Conservation (phyloP, 2,797 vertebrate species). For the Lerista edwardsae region DNA sequence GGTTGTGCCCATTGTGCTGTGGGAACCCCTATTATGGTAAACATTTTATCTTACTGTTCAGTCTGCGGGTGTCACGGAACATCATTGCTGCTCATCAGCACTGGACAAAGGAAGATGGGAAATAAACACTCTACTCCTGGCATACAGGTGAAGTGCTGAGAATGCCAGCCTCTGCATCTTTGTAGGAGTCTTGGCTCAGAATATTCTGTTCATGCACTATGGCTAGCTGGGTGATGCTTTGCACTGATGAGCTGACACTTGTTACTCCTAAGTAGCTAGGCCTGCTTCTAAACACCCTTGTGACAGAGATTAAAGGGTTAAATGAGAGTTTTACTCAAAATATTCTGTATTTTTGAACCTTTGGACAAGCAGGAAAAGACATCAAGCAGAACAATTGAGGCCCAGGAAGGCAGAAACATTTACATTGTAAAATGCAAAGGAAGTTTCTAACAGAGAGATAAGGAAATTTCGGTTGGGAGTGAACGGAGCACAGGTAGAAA, state of each 20-base stretch:
- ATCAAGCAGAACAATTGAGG: no score
- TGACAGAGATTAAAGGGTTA: no score
- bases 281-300: neutral
- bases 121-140: neutral
- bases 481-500: no score
- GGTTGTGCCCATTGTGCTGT: neutral
- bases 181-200: neutral
- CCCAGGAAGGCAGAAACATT: no score
- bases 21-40: neutral
- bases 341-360: no score
- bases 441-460: no score
- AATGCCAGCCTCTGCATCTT: neutral
- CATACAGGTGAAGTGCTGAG: neutral
- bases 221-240: neutral
- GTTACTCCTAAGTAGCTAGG: neutral
- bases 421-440: no score
- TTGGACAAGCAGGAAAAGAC: no score
- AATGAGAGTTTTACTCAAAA: no score
- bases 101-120: neutral
- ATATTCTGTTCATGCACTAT: neutral
- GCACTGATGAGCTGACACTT: neutral
- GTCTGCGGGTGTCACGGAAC: no score
- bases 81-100: neutral
- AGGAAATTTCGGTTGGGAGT: no score
- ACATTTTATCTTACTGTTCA: neutral